A percentile compares a stretch with the other conserved stretches of the same genome.
Evolutionary conservation across 2,113 vertebrate genomes (phyloP).

Genomic region (Pao palembangensis): DNA sequence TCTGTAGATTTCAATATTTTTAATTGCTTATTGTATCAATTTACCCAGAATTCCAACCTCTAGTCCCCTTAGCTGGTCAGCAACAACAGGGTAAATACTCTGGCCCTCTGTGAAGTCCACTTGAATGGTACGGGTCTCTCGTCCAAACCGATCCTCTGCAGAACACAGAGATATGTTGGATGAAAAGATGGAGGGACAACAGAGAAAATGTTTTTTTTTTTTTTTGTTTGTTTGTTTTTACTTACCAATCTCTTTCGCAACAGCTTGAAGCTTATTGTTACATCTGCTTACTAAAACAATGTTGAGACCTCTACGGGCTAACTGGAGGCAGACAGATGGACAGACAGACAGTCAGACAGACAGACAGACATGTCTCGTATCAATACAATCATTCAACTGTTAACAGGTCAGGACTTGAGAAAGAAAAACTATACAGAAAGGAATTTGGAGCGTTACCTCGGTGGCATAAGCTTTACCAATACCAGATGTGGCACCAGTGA

Average conservation of each 20-base stretch:
- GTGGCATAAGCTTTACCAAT: slow-evolving; percentile 79
- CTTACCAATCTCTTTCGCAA: slow-evolving; percentile 76
- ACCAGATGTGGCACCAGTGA: slow-evolving; percentile 79
- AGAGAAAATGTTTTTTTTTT: background rate
- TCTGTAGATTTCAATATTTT: background rate
- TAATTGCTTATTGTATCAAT: background rate
- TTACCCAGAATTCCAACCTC: slow-evolving; percentile 80
- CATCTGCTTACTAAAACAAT: slow-evolving; percentile 75
- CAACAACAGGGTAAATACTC: slow-evolving; percentile 68
- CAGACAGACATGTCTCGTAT: slow-evolving; percentile 12
- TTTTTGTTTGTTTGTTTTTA: no score
- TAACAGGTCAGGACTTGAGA: background rate
- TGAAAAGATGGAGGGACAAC: no score
- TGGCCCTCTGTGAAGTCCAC: slow-evolving; percentile 73
- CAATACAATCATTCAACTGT: background rate
- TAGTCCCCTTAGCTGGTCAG: slow-evolving; percentile 62
- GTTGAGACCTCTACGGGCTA: slow-evolving; percentile 79
- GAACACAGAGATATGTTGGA: slow-evolving; percentile 13
- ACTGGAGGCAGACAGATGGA: slow-evolving; percentile 43
- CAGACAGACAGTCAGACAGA: slow-evolving; percentile 6
- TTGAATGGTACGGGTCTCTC: slow-evolving; percentile 66
- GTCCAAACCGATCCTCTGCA: slow-evolving; percentile 62
- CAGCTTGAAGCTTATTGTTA: slow-evolving; percentile 58
- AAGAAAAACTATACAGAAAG: no score
- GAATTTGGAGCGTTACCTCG: slow-evolving; percentile 70